These are phyloP conservation scores for Digitonthophagus gazella DNA, from an alignment of 2,888 invertebrate species.

Conservation along the genomic window DNA sequence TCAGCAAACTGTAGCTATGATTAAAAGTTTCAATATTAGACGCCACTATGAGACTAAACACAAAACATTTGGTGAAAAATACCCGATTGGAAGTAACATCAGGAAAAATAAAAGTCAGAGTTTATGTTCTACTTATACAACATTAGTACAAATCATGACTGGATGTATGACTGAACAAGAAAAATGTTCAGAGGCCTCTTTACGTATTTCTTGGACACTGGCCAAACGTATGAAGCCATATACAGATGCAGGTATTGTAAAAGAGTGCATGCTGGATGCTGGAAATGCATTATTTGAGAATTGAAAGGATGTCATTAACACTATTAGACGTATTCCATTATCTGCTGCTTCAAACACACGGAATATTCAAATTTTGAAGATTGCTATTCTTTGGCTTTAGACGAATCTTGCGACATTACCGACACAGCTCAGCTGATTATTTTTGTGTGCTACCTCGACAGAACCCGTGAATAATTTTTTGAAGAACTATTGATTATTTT, in stretches of 20 bases:
- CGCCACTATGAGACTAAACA: not conserved
- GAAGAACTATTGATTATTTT: constrained; percentile 9
- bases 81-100: constrained; percentile 51
- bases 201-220: constrained; percentile 25
- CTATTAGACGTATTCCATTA: constrained; percentile 22
- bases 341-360: constrained; percentile 25
- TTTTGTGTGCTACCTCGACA: constrained; percentile 33
- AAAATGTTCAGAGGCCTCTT: constrained; percentile 31
- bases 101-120: constrained; percentile 27
- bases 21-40: constrained; percentile 7
- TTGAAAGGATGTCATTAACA: constrained; percentile 26
- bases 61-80: constrained; percentile 17
- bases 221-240: constrained; percentile 25
- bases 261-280: constrained; percentile 28
- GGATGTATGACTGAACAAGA: constrained; percentile 31
- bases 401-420: constrained; percentile 33
- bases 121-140: no score
- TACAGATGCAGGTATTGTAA: constrained; percentile 32
- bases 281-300: constrained; percentile 30
- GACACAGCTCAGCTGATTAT: constrained; percentile 32
- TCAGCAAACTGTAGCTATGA: no score
- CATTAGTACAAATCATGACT: constrained; percentile 31
- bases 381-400: constrained; percentile 31
- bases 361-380: constrained; percentile 29
- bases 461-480: constrained; percentile 19